Percentiles rank a stretch among this genome's conserved stretches.
Evolutionary conservation across 2,888 invertebrate species (phyloP).

Genomic region (Nephrotoma flavescens): DNA sequence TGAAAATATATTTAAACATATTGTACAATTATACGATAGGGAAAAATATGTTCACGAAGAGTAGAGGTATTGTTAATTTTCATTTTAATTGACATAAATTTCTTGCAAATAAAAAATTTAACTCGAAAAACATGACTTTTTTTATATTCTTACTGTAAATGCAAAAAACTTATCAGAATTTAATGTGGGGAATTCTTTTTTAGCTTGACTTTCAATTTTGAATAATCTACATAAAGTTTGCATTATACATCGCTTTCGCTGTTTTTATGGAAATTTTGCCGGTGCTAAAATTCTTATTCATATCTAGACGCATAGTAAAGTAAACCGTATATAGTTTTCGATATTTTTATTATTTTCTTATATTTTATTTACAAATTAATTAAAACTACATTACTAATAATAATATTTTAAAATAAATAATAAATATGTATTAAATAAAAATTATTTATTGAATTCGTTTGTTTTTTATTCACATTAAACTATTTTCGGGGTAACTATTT

Average conservation of each 20-base stretch:
- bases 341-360: neutral
- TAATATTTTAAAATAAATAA: neutral
- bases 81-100: neutral
- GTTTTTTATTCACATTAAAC: neutral
- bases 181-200: neutral
- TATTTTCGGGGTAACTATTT: neutral
- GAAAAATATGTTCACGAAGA: neutral
- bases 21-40: neutral
- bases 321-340: neutral
- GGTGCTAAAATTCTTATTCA: neutral
- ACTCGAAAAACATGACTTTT: neutral
- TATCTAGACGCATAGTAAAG: neutral
- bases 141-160: neutral
- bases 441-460: neutral
- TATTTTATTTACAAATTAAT: neutral
- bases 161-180: neutral
- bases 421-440: neutral
- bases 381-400: neutral
- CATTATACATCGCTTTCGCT: neutral
- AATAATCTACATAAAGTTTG: neutral
- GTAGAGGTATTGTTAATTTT: neutral
- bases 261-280: neutral
- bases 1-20: neutral
- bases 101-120: neutral
- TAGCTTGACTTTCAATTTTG: neutral